Evolutionary conservation across 1,140 invertebrate species (phyloP).

Genomic region (Caerostris extrusa): DNA sequence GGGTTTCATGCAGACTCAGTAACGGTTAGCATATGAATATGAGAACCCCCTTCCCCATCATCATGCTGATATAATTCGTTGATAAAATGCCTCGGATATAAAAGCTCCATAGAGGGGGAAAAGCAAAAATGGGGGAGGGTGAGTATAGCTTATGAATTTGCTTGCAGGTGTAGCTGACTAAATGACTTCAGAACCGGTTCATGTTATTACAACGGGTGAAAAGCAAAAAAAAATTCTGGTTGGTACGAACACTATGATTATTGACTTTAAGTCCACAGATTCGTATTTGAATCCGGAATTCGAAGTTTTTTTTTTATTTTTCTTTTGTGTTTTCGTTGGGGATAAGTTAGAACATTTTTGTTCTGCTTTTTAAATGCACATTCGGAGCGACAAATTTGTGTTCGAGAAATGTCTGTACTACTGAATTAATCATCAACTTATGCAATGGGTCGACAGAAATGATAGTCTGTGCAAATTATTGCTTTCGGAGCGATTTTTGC

Average conservation of each 20-base stretch:
- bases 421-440: slow-evolving; percentile 16
- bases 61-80: slow-evolving; percentile 72
- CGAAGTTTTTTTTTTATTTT: not conserved
- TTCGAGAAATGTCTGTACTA: slow-evolving; percentile 14
- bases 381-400: slow-evolving; percentile 10
- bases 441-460: not conserved
- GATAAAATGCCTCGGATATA: slow-evolving; percentile 70
- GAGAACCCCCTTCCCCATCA: slow-evolving; percentile 4
- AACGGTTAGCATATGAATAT: slow-evolving; percentile 53
- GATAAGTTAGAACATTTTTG: slow-evolving; percentile 26
- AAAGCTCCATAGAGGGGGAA: slow-evolving; percentile 21
- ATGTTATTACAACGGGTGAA: slow-evolving; percentile 63
- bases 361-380: slow-evolving; percentile 24
- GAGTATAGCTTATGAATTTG: slow-evolving; percentile 59
- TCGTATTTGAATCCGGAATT: slow-evolving; percentile 34
- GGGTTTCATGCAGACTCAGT: slow-evolving; percentile 8
- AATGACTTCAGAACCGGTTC: slow-evolving; percentile 73
- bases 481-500: not conserved
- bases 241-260: slow-evolving; percentile 72
- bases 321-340: not conserved
- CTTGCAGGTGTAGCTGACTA: slow-evolving; percentile 62
- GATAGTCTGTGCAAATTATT: not conserved
- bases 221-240: slow-evolving; percentile 4
- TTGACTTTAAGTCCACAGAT: slow-evolving; percentile 62
- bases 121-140: slow-evolving; percentile 31